Percentiles rank a stretch among this genome's conserved stretches.
Evolutionary conservation across 1,140 invertebrate genomes (phyloP).

Genomic region (honey bee (Apis mellifera)): DNA sequence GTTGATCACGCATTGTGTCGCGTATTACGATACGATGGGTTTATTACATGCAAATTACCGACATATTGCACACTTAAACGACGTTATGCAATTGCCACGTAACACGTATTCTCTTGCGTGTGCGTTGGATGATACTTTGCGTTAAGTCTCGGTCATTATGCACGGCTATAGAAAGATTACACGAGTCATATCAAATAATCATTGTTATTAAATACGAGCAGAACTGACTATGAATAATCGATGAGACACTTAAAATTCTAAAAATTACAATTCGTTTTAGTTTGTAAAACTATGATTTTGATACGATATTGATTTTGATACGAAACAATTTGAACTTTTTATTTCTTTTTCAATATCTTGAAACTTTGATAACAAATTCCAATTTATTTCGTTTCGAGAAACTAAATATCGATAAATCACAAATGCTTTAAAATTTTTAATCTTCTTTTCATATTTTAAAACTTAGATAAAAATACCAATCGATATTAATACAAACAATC

Average conservation of each 20-base stretch:
- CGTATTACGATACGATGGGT: slow-evolving; percentile 17
- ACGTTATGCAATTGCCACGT: background rate
- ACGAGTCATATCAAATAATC: background rate
- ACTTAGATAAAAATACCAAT: background rate
- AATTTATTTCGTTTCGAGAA: background rate
- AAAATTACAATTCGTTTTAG: background rate
- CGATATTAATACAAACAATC: no score
- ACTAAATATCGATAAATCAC: background rate
- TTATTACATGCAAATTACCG: slow-evolving; percentile 47
- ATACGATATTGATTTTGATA: background rate
- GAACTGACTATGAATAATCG: background rate
- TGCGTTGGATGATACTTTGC: background rate
- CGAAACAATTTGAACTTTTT: background rate
- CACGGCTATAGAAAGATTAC: background rate
- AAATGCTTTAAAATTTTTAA: background rate
- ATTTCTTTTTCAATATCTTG: background rate
- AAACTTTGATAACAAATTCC: background rate
- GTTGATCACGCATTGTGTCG: background rate
- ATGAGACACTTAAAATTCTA: background rate
- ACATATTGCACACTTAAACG: slow-evolving; percentile 28
- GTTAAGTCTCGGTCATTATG: background rate
- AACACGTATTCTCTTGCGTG: background rate
- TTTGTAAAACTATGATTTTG: background rate
- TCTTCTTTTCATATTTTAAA: background rate
- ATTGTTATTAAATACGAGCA: background rate